These are phyloP conservation scores for Chaenodraco wilsoni DNA, from an alignment of 2,797 vertebrate genomes.

Conservation along the genomic window DNA sequence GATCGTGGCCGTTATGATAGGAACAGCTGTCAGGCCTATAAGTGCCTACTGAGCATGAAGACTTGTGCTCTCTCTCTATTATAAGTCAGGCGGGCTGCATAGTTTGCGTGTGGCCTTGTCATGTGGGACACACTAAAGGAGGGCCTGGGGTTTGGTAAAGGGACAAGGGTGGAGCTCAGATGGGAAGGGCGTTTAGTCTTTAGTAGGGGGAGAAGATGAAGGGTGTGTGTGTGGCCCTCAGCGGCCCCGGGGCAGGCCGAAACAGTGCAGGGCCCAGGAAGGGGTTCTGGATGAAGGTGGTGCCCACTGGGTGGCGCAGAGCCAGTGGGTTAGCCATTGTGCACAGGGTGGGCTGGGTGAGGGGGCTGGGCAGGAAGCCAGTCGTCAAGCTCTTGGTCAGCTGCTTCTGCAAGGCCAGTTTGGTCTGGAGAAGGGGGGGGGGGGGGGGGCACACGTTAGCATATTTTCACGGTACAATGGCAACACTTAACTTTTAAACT, in stretches of 20 bases:
- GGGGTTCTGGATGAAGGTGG: conserved; percentile 93
- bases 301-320: conserved; percentile 87
- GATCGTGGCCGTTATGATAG: conserved; percentile 75
- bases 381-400: conserved; percentile 95
- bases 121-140: conserved; percentile 70
- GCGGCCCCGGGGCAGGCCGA: conserved; percentile 88
- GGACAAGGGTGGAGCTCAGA: conserved; percentile 51
- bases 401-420: conserved; percentile 98
- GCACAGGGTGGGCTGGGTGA: conserved; percentile 89
- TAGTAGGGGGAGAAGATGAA: conserved; percentile 96
- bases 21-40: conserved; percentile 62
- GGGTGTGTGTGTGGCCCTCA: conserved; percentile 91
- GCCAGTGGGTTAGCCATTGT: conserved; percentile 91
- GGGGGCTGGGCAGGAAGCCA: conserved; percentile 90
- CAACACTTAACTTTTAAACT: conserved; percentile 18
- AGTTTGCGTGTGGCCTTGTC: conserved; percentile 81
- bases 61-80: conserved; percentile 71
- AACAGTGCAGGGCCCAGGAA: conserved; percentile 95
- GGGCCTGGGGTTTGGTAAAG: conserved; percentile 68
- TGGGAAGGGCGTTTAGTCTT: conserved; percentile 53
- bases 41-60: conserved; percentile 51
- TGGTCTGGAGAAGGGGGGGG: conserved; percentile 86
- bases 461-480: conserved; percentile 26
- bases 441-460: conserved; percentile 1
- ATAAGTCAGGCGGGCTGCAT: conserved; percentile 82